A percentile compares a stretch with the other conserved stretches of the same genome.
phyloP scores from a whole-genome alignment of 2,797 vertebrate genomes.

The Sebastes wilsoni region DNA sequence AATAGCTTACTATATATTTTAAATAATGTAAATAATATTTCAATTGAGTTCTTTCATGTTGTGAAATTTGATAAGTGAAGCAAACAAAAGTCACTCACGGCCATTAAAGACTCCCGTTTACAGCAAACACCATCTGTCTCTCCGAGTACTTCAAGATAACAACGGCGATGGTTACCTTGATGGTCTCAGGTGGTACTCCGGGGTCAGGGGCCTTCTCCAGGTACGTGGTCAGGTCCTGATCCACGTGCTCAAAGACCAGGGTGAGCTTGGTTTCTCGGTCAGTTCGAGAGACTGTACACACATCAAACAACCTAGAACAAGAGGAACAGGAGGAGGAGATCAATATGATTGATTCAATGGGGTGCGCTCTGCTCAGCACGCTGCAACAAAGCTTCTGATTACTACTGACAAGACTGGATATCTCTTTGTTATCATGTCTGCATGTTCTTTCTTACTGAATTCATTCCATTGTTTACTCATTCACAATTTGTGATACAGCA shows the following conservation, averaged over 20 bases:
- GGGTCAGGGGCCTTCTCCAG: constrained; percentile 98
- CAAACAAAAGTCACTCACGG: background rate
- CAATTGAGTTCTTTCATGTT: background rate
- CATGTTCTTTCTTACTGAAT: background rate
- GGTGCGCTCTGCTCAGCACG: background rate
- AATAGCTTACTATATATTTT: constrained; percentile 21
- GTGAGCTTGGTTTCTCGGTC: constrained; percentile 98
- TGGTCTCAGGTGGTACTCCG: constrained; percentile 95
- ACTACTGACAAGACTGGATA: background rate
- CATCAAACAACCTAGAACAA: constrained; percentile 91
- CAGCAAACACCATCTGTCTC: background rate
- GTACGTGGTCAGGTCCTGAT: constrained; percentile 99
- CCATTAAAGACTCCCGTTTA: background rate
- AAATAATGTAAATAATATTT: constrained; percentile 2
- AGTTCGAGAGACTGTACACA: constrained; percentile 96
- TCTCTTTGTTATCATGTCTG: background rate
- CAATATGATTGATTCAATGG: constrained; percentile 24
- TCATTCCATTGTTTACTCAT: background rate
- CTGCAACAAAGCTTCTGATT: background rate
- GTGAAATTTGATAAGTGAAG: background rate
- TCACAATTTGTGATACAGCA: background rate
- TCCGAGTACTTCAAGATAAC: background rate
- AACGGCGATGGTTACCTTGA: constrained; percentile 86
- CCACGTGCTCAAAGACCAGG: constrained; percentile 98
- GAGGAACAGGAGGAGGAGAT: constrained; percentile 50